Percentiles rank a stretch among this genome's conserved stretches.
Evolutionary conservation across 2,113 vertebrate species (phyloP).

Genomic region (Eptesicus fuscus): DNA sequence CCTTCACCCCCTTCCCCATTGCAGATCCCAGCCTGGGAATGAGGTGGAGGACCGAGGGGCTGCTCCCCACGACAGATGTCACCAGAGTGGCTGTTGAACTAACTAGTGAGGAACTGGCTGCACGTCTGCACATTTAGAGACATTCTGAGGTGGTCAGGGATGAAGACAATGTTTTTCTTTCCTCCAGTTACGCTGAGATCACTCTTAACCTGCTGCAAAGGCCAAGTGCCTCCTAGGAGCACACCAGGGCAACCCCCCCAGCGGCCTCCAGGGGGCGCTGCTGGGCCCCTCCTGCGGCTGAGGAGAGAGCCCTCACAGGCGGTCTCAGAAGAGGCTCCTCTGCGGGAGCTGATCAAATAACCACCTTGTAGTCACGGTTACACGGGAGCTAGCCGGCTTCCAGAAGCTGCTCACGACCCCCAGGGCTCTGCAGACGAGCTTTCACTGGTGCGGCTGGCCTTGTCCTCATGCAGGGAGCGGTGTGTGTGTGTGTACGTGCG

Average conservation of each 20-base stretch:
- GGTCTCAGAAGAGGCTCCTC: constrained; percentile 47
- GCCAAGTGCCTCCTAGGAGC: not conserved
- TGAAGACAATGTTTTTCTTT: constrained; percentile 35
- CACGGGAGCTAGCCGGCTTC: not conserved
- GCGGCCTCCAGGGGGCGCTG: constrained; percentile 8
- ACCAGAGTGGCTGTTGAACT: not conserved
- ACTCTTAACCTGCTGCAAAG: not conserved
- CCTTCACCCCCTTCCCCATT: no score
- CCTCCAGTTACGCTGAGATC: not conserved
- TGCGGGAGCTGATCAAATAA: constrained; percentile 65
- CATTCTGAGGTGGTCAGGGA: constrained; percentile 10
- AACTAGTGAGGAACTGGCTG: not conserved
- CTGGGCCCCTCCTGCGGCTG: constrained; percentile 45
- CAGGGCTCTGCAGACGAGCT: not conserved
- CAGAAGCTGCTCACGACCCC: constrained; percentile 60
- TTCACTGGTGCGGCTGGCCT: constrained; percentile 37
- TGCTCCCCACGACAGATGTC: not conserved
- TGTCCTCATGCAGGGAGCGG: not conserved
- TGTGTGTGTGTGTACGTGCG: not conserved
- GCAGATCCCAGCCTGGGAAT: not conserved
- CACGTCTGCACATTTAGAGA: not conserved
- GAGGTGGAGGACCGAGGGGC: not conserved
- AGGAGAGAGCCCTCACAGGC: constrained; percentile 60
- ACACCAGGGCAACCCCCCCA: constrained; percentile 41
- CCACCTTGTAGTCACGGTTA: constrained; percentile 32